Evolutionary conservation across 2,888 invertebrate species (phyloP).

Genomic region (Pachydiplax longipennis): DNA sequence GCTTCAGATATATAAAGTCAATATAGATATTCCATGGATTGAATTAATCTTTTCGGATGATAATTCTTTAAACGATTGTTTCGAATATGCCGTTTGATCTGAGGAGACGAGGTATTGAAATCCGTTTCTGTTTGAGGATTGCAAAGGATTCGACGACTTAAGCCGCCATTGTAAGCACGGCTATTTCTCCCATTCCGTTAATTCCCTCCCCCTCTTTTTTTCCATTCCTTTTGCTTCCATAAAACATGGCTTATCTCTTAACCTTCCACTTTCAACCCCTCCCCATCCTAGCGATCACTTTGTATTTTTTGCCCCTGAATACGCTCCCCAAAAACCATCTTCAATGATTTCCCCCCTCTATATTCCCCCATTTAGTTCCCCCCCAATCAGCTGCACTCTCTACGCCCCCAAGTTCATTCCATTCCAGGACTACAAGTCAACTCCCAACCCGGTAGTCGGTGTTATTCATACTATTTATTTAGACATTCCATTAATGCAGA

Average conservation of each 20-base stretch:
- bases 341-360: not conserved
- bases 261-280: not conserved
- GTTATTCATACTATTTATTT: too few species aligned
- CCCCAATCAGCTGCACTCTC: not conserved
- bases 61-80: too few species aligned
- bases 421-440: too few species aligned
- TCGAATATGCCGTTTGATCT: too few species aligned
- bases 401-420: too few species aligned
- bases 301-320: not conserved
- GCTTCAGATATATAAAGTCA: too few species aligned
- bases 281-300: not conserved
- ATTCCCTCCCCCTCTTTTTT: not conserved
- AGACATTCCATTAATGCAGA: too few species aligned
- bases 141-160: not conserved
- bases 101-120: not conserved
- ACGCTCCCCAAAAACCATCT: not conserved
- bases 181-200: not conserved
- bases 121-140: not conserved
- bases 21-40: too few species aligned
- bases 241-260: slow-evolving; percentile 38
- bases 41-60: too few species aligned
- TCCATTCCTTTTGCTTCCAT: slow-evolving; percentile 4
- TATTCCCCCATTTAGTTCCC: not conserved
- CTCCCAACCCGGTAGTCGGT: too few species aligned
- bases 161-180: not conserved